Evolutionary conservation across 2,797 vertebrate species (phyloP), one percentile per base, ranked within the genome.

Genomic region (Crenuchus spilurus): DNA sequence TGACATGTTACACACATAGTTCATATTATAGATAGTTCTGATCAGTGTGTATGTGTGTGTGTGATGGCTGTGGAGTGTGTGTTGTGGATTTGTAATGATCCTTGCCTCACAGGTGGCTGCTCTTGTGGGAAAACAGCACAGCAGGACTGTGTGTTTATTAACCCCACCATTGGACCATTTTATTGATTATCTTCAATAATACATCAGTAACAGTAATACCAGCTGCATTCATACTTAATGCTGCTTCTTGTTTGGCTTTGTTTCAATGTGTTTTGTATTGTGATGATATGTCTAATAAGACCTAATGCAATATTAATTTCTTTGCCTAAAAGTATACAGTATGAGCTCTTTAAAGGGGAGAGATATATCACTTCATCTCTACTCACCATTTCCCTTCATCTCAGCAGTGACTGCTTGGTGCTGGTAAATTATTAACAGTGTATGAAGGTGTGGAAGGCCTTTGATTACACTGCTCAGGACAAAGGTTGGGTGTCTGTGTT

Each of bases 401-500:
- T 77, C 58, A 22, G 67, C 75, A 44, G 57, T 70, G 37, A 20
- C 13, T 14, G 18, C 24, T 70, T 28, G 49, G 52, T 44, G 49
- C 64, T 44, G 20, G 68, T 78, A 11, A 78, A 78, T 76, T 73
- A 81, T 81, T 78, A 70, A 76, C 65, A 1, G 30, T 0, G 7
- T 52, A 35, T 26, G 31, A 61, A 61, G 74, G 67, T 20, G 44
- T 76, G 41, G 51, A 63, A 1, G n/a, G 75, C 28, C 10, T 20
- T 62, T 49, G 61, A 41, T 63, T 73, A 70, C 71, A 44, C 33
- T 13, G 31, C 46, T 70, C 13, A 61, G 80, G 70, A 70, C 75
- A 81, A 81, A 81, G 80, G 76, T 81, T 76, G 66, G 39, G 30
- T 0, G 7, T 68, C 16, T 30, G 67, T 35, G 66, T 77, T 65